Evolutionary conservation across 2,797 vertebrate genomes (phyloP), one percentile per base, ranked within the genome.

Genomic region (Danio aesculapii): DNA sequence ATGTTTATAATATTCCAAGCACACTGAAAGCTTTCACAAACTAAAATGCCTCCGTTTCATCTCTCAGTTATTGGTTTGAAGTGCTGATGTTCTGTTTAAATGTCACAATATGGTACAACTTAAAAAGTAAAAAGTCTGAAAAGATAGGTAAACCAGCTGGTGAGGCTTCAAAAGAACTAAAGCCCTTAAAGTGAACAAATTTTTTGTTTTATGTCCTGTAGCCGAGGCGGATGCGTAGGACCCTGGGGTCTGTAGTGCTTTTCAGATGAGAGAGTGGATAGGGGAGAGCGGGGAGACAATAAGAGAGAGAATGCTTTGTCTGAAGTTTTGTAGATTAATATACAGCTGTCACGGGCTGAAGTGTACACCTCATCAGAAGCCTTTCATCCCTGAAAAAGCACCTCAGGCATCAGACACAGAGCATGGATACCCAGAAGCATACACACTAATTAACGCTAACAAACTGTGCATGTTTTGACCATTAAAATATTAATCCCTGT

Each of bases 301-400:
- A 63, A 58, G 87, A 86, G 79, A 85, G 86, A 88, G 79, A 87
- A 92, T 92, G 96, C 98, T 97, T 97, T 97, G 96, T 97, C 95
- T 95, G 95, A 95, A 96, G 92, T 96, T 96, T 95, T 97, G 97
- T 94, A 94, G 96, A 97, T 97, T 97, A 97, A 97, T 98, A 96
- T 98, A 97, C 97, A 97, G 96, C 97, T 98, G 96, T 97, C 98
- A 97, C 95, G 94, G 95, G 94, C 89, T 95, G 93, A 95, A 95
- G 94, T 95, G 93, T 93, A 96, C 94, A 93, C 93, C 91, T 94
- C 92, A 93, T 94, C 91, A 88, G 79, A 81, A 80, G 86, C 39
- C 97, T 98, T 98, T 98, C 93, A 98, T 97, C 95, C 96, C 90
- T 83, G 90, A 89, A 91, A 90, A 93, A 92, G 95, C 93, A 97